Base-by-base conservation (phyloP, 2,113 vertebrate species). In the Phaetusa simplex region DNA sequence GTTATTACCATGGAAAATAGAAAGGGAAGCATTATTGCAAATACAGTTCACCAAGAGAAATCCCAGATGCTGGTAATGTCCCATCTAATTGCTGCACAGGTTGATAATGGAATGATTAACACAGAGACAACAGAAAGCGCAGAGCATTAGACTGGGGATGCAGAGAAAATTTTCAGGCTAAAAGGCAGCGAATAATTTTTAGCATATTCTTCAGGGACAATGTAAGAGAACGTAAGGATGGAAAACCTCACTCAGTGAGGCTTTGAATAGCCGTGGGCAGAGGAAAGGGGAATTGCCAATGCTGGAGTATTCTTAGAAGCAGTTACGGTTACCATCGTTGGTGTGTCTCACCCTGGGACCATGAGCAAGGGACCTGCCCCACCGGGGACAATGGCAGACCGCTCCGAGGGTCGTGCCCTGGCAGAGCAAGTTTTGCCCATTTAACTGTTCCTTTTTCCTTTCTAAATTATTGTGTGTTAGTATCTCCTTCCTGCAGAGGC, bases 401-500 rank as follows among this genome's bases (percentile, higher is more conserved):
- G 59, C 64, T 66, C 42, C 0, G 3, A 71, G 81, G 45, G 52
- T 53, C 49, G 49, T 26, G 40, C 30, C 56, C n/a, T 55, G 65
- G 20, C 73, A 91, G 38, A 87, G 47, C 56, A 86, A 69, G 18
- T 34, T 92, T 79, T 85, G 40, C 58, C 45, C 9, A 53, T 47
- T 65, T 34, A 79, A 32, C 38, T 50, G n/a, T 70, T 95, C 66
- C 58, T 56, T 95, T 95, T 93, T 81, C 87, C 74, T 88, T 85
- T 83, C 42, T 73, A 29, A 82, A 32, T 74, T 29, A 82, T 71
- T 97, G 65, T 78, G 77, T 2, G 0, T 71, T 93, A 77, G 34
- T 96, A 89, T 96, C 73, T 90, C 65, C 81, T 94, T 95, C 94
- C 95, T 96, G 71, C 74, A 92, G 64, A 76, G 71, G 67, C 26